Evolutionary conservation across 2,888 invertebrate species (phyloP), one percentile per base, ranked within the genome.

Genomic region (Sesia bembeciformis): DNA sequence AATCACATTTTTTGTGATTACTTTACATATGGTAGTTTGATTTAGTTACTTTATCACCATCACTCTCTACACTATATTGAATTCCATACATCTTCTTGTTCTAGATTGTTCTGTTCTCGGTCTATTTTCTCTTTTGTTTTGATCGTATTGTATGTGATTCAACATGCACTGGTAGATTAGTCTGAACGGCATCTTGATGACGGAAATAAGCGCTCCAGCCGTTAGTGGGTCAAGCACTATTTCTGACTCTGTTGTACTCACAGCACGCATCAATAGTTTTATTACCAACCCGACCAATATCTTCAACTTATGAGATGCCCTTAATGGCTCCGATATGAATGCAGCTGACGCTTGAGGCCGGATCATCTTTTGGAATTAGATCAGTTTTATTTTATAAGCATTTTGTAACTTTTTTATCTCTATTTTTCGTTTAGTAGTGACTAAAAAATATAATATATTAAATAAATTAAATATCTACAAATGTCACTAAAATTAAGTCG

Each of bases 191-290:
- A 69, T 76, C 71, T 79, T 78, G 82, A 84, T 84, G 87, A 84
- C 88, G 85, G 88, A 88, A 86, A 88, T 88, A 88, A 83, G 79
- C 84, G 78, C 75, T 87, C 86, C 86, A 87, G 86, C 75, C 80
- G 80, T 84, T 81, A 86, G 72, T 89, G 81, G 88, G 88, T 88
- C 88, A 87, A 81, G 68, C 70, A 84, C 84, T 89, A 88, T 89
- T 89, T 84, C 81, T 78, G 81, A 77, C 74, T 71, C 77, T 72
- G 81, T 81, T 83, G 81, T 84, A 77, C 76, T 74, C 74, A 60
- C 61, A 78, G 38, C 42, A 74, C 77, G 79, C 79, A 76, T 78
- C 70, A 71, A 68, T 67, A 75, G 70, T 75, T 81, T 81, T 83
- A 82, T 79, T 74, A 68, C 63, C 68, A 71, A 63, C 60, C 70